Evolutionary conservation across 2,797 vertebrate genomes (phyloP), one percentile per base, ranked within the genome.

Genomic region (Myiothlypis coronata): DNA sequence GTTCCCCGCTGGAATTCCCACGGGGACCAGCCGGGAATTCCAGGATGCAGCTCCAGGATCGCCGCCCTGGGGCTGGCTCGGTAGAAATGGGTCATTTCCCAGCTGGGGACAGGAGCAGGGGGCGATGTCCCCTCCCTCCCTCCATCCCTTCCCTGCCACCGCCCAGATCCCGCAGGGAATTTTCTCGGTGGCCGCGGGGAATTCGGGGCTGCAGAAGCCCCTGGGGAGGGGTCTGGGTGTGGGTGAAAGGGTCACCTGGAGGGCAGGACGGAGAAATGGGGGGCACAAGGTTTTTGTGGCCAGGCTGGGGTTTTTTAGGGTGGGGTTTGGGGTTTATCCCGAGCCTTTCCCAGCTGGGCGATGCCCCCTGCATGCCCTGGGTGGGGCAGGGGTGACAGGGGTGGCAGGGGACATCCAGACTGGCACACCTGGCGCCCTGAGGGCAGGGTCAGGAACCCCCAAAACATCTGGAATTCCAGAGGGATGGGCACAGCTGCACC

Each of bases 11-110:
- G 53, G 32, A 34, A 55, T 34, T 23, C 32, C 53, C 32, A 9
- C 53, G 9, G 30, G 32, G 32, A n/a, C 21, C 32, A 11, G 53
- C 32, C 32, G 53, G 53, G 53, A 34, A 43, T 77, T 43, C 32
- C 37, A 4, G 12, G 34, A 8, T 15, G 7, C 27, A 2, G 55
- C 12, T 3, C 8, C 3, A 1, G 55, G 34, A 49, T 27, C 11
- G 11, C 4, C 8, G 26, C 8, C 46, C 34, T 1, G 6, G 44
- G 60, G 60, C 65, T 11, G 28, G 3, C 32, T 60, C 12, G 8
- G 81, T 23, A 0, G 74, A 94, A 89, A 70, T 63, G 70, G 93
- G 91, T 89, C 94, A 93, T 14, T 34, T 56, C 84, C 64, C 87
- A 76, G 81, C 60, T 34, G 87, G 89, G 74, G 50, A 57, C 50